Base-by-base conservation (phyloP, 2,113 vertebrate species). In the Oreochromis spilurus region DNA sequence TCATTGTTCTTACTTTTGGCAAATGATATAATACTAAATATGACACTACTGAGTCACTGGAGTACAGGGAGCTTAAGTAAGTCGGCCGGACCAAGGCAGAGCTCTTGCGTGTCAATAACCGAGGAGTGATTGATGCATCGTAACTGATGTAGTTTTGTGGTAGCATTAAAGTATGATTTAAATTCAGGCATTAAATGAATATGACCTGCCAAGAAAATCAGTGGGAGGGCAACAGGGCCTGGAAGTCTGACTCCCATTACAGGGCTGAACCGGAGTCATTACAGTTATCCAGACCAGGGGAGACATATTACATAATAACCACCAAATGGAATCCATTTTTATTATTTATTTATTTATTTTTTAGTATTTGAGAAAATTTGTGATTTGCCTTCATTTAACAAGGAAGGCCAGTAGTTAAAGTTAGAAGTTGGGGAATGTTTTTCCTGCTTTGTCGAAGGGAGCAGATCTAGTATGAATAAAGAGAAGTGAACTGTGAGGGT, bases 1-100 rank as follows among this genome's bases (percentile, higher is more conserved):
- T 88, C 84, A 93, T 94, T 95, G 93, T 94, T 93, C 85, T 81
- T 31, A 87, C 60, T 79, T 89, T 36, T 85, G 85, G 78, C 57
- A 80, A 60, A 86, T 87, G 11, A 92, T 88, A 43, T 70, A 79
- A 89, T 89, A 12, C 36, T 84, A 55, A 57, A 83, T 50, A 81
- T 80, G 50, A 86, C 34, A 55, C 3, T 48, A 62, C 10, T 48
- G 55, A 84, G 82, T 83, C 81, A 81, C 50, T 21, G 8, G 79
- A 53, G 79, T 26, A 80, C 80, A 82, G 16, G 81, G 38, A 82
- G 57, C n/a, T 67, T 3, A 26, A 67, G 43, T 3, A 26, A 67
- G 36, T 60, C 1, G 54, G 40, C 8, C 36, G 65, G 62, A 57
- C 54, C 58, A 58, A 81, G 13, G 34, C 36, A 78, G 60, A 87